Evolutionary conservation across 2,888 invertebrate genomes (phyloP), one percentile per base, ranked within the genome.

Genomic region (Tinea trinotella): DNA sequence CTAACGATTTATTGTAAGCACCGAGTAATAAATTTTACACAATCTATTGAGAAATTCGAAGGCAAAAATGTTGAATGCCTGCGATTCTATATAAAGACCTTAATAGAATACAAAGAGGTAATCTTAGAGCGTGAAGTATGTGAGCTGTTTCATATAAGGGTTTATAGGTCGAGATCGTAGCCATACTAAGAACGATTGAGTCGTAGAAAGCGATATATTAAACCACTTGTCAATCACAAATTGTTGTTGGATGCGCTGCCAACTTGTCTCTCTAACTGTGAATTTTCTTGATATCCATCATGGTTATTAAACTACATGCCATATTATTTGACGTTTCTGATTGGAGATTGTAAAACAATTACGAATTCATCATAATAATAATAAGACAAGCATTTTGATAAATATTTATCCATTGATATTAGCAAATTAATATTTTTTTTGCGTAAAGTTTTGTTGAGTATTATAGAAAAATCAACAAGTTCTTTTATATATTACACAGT

Each of bases 191-290:
- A 50, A 19, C 30, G 50, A 56, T 56, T 56, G 53, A 56, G 56
- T 56, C 54, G 56, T 56, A 46, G 17, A 35, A 48, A 46, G 35
- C 55, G 19, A 48, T 56, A 53, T 53, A 53, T 53, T 56, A 56
- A 50, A 48, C 40, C 52, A 54, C 56, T 50, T 24, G 50, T 50
- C 50, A 50, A 50, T 50, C 50, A 50, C 50, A 50, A 20, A 22
- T 50, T 24, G 50, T 22, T 24, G 50, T 12, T 50, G 7, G 24
- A 24, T 50, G 48, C 48, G 24, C 3, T 50, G 49, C 49, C 22
- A 50, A 50, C 24, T 18, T 24, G 50, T 22, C 50, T 24, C 17
- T n/a, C 19, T 30, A 4, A 30, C 30, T 30, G 22, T 22, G 22
- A 22, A 22, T 22, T 22, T 22, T 22, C 22, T 22, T n/a, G 22